Base-by-base conservation (phyloP, 2,888 invertebrate species). In the Rhagophthalmus giganteus region DNA sequence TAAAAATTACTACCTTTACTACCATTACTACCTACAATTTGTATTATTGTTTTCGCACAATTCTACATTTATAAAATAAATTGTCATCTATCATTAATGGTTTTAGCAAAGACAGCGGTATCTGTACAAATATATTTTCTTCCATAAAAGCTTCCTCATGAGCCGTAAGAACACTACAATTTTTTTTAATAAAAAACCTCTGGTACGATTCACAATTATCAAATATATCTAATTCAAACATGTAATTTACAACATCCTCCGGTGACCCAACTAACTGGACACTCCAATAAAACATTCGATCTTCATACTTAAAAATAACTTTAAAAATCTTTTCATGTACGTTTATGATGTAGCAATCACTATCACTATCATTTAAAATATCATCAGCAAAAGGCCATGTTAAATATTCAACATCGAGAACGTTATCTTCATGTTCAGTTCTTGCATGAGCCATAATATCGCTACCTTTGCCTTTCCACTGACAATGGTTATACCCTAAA, bases 211-310 rank as follows among this genome's bases (percentile, higher is more conserved):
- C 9, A 11, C 2, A 28, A n/a, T 42, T 32, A 8, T 42, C 42
- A n/a, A 24, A 10, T 12, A 72, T 57, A 55, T 71, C 70, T 4
- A 71, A 45, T 51, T 69, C 70, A 47, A 64, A 70, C 41, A 58
- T 60, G 37, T 64, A 70, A 8, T 61, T 57, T 2, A 26, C 25
- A 40, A 59, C 48, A 13, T 68, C 61, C 20, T 65, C 65, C 2
- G 54, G 15, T 0, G 65, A 58, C 2, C 69, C 69, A 6, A 70
- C 45, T 2, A 67, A 51, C 42, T 73, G 71, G 34, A 69, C 49
- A 6, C 61, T 46, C 65, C 67, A 71, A 31, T 52, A 48, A 51
- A 67, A 66, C 11, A 33, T 15, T 16, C 58, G 10, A 3, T 56
- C 16, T 0, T 46, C 35, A 52, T 60, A 66, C n/a, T 39, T 25